These are phyloP conservation scores for Heliothis subflexa DNA, from an alignment of 1,140 invertebrate genomes.

Conservation along the genomic window DNA sequence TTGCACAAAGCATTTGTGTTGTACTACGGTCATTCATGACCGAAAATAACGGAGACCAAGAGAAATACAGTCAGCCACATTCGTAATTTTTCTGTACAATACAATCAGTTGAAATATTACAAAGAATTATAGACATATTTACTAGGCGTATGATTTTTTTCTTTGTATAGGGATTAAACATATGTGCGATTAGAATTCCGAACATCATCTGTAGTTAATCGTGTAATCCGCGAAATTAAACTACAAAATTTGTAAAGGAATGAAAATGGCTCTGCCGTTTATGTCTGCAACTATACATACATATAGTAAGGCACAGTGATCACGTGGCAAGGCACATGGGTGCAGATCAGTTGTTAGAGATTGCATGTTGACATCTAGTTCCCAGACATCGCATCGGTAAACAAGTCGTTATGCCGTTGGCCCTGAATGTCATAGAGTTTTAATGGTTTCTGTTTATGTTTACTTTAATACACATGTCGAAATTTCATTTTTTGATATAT, in stretches of 20 bases:
- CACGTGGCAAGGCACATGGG: not conserved
- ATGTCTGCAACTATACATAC: not conserved
- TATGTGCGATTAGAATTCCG: no score
- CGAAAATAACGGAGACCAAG: constrained; percentile 23
- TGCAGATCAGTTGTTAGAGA: constrained; percentile 6
- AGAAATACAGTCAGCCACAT: not conserved
- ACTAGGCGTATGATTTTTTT: no score
- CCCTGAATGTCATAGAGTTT: not conserved
- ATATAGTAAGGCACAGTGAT: not conserved
- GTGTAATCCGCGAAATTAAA: no score
- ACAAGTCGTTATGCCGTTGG: not conserved
- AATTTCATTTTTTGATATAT: no score
- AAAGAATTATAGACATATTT: no score
- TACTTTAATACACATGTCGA: no score
- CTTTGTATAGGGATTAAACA: no score
- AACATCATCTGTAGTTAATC: no score
- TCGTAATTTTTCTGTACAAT: not conserved
- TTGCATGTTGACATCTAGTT: not conserved
- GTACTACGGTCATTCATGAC: constrained; percentile 19
- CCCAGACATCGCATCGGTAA: not conserved
- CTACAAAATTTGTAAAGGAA: no score
- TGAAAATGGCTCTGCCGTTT: no score
- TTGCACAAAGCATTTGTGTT: constrained; percentile 14
- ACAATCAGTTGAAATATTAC: not conserved
- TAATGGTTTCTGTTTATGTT: no score